Percentiles rank a stretch among this genome's conserved stretches.
phyloP scores from a whole-genome alignment of 2,797 vertebrate species.

The Chaetophractus vellerosus region DNA sequence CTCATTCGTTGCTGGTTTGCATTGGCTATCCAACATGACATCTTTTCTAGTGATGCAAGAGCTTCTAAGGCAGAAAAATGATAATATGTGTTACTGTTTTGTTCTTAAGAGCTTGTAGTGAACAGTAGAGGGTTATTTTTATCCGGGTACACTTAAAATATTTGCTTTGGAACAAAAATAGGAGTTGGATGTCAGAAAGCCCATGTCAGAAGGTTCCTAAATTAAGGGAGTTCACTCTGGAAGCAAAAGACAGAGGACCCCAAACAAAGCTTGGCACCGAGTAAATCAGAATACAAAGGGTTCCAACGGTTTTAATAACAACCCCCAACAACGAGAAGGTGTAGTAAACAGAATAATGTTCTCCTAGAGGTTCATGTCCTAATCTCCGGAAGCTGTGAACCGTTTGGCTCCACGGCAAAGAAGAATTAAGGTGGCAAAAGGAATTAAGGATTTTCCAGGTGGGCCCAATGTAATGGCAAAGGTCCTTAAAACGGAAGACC shows the following conservation, averaged over 20 bases:
- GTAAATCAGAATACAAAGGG: neutral
- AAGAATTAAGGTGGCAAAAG: rapidly evolving
- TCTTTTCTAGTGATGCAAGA: neutral
- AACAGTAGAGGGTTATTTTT: slow-evolving; percentile 26
- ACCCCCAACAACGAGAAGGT: neutral
- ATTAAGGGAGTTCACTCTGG: slow-evolving; percentile 12
- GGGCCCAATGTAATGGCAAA: rapidly evolving
- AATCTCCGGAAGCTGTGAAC: neutral
- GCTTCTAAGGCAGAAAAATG: neutral
- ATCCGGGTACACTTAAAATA: slow-evolving; percentile 42
- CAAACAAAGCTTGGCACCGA: neutral
- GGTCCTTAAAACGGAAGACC: rapidly evolving
- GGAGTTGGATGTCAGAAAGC: slow-evolving; percentile 29
- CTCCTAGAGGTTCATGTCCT: neutral
- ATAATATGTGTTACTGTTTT: neutral
- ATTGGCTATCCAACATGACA: neutral
- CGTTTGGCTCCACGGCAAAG: neutral
- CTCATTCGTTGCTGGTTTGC: neutral
- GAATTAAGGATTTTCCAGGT: rapidly evolving
- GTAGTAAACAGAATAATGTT: neutral
- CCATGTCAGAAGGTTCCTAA: neutral
- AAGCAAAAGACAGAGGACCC: neutral
- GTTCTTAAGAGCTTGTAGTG: slow-evolving; percentile 18
- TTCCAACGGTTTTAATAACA: neutral
- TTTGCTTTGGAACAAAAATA: slow-evolving; percentile 31